Conservation (phyloP, 2,113 vertebrate genomes). For the Paraplagusia blochii region DNA sequence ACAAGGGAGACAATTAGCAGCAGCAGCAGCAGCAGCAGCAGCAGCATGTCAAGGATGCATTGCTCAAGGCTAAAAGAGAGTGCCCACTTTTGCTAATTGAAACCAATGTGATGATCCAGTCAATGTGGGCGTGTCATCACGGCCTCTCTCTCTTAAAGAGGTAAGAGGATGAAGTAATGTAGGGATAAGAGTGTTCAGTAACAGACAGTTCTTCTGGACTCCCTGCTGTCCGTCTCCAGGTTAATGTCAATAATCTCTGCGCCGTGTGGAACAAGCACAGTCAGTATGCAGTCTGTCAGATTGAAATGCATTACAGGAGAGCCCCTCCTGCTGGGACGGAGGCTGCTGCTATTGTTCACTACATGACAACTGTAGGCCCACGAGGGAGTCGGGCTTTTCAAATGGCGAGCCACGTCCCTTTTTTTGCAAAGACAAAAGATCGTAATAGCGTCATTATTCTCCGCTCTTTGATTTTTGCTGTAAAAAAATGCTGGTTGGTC, state of each 20-base stretch:
- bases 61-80: constrained; percentile 52
- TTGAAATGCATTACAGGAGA: constrained; percentile 68
- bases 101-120: constrained; percentile 58
- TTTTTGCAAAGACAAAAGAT: constrained; percentile 60
- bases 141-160: constrained; percentile 42
- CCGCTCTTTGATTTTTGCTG: constrained; percentile 35
- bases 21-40: constrained; percentile 37
- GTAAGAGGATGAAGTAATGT: constrained; percentile 57
- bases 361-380: constrained; percentile 45
- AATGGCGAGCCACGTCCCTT: constrained; percentile 36
- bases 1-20: constrained; percentile 29
- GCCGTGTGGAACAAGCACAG: constrained; percentile 37
- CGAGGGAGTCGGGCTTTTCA: constrained; percentile 43
- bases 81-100: constrained; percentile 65
- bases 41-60: constrained; percentile 46
- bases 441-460: constrained; percentile 42
- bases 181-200: constrained; percentile 54
- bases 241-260: constrained; percentile 55
- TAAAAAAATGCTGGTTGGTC: constrained; percentile 34
- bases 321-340: constrained; percentile 50
- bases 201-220: constrained; percentile 45
- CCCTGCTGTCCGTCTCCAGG: constrained; percentile 27
- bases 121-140: constrained; percentile 33
- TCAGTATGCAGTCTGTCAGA: constrained; percentile 54
- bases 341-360: constrained; percentile 67